Conservation (phyloP, 1,140 invertebrate genomes). For the Zaprionus nigranus region DNA sequence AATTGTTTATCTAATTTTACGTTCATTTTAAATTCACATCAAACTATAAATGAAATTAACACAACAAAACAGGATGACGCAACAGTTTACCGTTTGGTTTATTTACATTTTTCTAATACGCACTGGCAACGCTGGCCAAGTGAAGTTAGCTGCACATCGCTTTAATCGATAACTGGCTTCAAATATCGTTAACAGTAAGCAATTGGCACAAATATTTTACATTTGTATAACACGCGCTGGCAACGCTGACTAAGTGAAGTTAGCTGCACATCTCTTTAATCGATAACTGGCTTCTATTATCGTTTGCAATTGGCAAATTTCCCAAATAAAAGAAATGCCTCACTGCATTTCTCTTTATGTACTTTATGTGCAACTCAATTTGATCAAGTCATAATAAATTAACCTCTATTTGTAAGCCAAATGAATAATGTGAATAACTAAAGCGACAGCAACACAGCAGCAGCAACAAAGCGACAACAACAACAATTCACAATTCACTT, state of each 20-base stretch:
- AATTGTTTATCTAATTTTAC: neutral
- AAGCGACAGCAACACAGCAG: constrained; percentile 54
- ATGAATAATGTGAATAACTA: constrained; percentile 78
- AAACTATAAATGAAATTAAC: constrained; percentile 13
- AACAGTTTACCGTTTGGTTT: neutral
- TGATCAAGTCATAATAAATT: constrained; percentile 76
- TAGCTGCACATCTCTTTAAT: neutral
- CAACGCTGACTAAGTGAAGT: neutral
- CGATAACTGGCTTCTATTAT: neutral
- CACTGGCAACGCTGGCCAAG: neutral
- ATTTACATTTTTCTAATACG: neutral
- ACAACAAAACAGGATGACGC: neutral
- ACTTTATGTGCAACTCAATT: constrained; percentile 62
- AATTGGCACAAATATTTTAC: too few species aligned
- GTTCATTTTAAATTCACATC: neutral
- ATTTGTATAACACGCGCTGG: neutral
- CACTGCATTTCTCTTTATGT: constrained; percentile 58
- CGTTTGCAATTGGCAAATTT: neutral
- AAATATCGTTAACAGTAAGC: neutral
- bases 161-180: neutral
- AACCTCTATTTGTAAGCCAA: constrained; percentile 81
- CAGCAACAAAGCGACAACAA: constrained; percentile 59
- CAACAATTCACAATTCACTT: constrained; percentile 61
- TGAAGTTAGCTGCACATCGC: neutral
- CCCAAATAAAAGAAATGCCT: neutral